phyloP scores from a whole-genome alignment of 2,888 invertebrate genomes.

The Heliconius sara region DNA sequence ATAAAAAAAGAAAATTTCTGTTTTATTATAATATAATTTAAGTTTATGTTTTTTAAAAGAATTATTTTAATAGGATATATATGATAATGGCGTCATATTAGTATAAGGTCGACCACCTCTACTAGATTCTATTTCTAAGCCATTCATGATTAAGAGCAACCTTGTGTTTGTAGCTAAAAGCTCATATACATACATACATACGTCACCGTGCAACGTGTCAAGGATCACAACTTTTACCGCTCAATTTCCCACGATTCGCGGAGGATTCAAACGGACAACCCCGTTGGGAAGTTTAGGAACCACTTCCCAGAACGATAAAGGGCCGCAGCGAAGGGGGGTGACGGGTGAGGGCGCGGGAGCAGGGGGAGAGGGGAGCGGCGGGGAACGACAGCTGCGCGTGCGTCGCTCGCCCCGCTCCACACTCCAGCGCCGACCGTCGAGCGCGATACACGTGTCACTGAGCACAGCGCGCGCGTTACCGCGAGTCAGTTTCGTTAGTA shows the following conservation, averaged over 20 bases:
- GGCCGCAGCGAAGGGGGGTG: slow-evolving; percentile 64
- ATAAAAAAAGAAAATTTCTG: slow-evolving; percentile 7
- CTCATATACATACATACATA: slow-evolving; percentile 51
- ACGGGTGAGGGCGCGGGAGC: slow-evolving; percentile 59
- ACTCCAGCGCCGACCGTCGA: slow-evolving; percentile 43
- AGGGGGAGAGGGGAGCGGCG: slow-evolving; percentile 75
- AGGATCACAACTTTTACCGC: slow-evolving; percentile 75
- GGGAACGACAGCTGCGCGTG: slow-evolving; percentile 63
- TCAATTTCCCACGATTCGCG: slow-evolving; percentile 58
- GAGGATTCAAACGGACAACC: slow-evolving; percentile 66
- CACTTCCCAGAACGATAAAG: slow-evolving; percentile 84
- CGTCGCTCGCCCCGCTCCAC: slow-evolving; percentile 52
- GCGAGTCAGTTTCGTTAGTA: slow-evolving; percentile 28
- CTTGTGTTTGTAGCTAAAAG: slow-evolving; percentile 57
- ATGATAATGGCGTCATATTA: slow-evolving; percentile 20
- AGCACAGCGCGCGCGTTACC: slow-evolving; percentile 35
- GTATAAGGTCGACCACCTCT: slow-evolving; percentile 45
- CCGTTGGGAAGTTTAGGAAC: slow-evolving; percentile 82
- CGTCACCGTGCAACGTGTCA: slow-evolving; percentile 71
- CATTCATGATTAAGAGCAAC: slow-evolving; percentile 50
- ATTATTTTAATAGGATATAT: not conserved
- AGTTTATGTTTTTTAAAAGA: not conserved
- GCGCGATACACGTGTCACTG: slow-evolving; percentile 44
- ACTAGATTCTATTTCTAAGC: slow-evolving; percentile 36
- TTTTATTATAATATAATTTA: slow-evolving; percentile 5